Conservation (phyloP, 2,888 invertebrate genomes). For the Seira ritae region DNA sequence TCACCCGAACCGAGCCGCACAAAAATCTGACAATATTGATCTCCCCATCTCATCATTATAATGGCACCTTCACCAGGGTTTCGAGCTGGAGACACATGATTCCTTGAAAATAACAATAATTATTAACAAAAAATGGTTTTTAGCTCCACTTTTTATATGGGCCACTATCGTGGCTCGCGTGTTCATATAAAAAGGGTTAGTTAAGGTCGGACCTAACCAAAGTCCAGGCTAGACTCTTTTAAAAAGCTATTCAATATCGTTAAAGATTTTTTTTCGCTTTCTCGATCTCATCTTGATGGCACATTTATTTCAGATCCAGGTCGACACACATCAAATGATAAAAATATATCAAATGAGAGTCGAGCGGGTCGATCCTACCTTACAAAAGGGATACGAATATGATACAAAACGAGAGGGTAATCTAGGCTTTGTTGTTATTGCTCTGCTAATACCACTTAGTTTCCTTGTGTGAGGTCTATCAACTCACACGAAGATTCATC, state of each 20-base stretch:
- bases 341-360: conserved; percentile 22
- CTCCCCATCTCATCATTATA: not conserved
- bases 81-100: not conserved
- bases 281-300: conserved; percentile 40
- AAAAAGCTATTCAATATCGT: conserved; percentile 33
- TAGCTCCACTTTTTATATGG: not conserved
- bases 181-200: not conserved
- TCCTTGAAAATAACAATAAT: not conserved
- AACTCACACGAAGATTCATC: conserved; percentile 52
- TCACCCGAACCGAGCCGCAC: too few relatives aligned
- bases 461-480: conserved; percentile 56
- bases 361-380: not conserved
- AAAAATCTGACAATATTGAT: conserved; percentile 22
- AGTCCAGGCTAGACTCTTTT: not conserved
- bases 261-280: conserved; percentile 25
- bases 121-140: not conserved
- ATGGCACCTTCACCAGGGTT: not conserved
- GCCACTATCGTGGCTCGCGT: not conserved
- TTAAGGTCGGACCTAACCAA: not conserved
- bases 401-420: not conserved
- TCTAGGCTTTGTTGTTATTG: not conserved
- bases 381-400: not conserved
- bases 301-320: conserved; percentile 59
- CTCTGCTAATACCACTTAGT: conserved; percentile 59
- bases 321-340: conserved; percentile 57